phyloP scores from a whole-genome alignment of 2,113 vertebrate species.

The Verasper variegatus region DNA sequence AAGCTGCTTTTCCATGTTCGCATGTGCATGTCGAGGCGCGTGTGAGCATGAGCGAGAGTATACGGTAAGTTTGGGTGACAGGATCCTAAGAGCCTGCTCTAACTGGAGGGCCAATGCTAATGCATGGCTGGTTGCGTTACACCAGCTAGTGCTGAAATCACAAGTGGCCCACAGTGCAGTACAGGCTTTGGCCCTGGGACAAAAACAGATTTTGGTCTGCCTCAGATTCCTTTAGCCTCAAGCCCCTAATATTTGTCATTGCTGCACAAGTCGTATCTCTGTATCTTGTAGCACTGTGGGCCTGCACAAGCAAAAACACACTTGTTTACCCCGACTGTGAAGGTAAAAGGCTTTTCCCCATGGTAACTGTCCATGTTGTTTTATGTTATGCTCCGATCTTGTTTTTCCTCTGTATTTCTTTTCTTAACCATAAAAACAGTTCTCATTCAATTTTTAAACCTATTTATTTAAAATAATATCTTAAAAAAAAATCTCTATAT shows the following conservation, averaged over 20 bases:
- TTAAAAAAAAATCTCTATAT: neutral
- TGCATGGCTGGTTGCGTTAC: slow-evolving; percentile 84
- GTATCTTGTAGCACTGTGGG: slow-evolving; percentile 62
- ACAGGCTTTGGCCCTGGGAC: slow-evolving; percentile 72
- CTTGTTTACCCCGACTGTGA: slow-evolving; percentile 67
- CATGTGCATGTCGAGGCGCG: slow-evolving; percentile 16
- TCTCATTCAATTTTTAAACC: neutral
- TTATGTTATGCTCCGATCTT: slow-evolving; percentile 49
- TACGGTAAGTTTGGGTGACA: slow-evolving; percentile 81
- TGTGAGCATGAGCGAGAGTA: slow-evolving; percentile 47
- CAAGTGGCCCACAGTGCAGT: slow-evolving; percentile 76
- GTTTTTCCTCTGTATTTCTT: slow-evolving; percentile 30
- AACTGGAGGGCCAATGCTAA: slow-evolving; percentile 84
- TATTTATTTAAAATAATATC: neutral
- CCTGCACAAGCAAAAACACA: slow-evolving; percentile 38
- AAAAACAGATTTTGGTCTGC: slow-evolving; percentile 74
- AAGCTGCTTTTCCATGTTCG: slow-evolving; percentile 34
- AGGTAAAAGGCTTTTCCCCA: slow-evolving; percentile 72
- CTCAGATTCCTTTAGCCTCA: slow-evolving; percentile 70
- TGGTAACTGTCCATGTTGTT: slow-evolving; percentile 72
- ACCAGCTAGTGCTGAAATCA: slow-evolving; percentile 81
- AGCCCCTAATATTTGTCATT: slow-evolving; percentile 74
- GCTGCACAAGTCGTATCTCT: slow-evolving; percentile 57
- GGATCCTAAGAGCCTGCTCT: slow-evolving; percentile 79
- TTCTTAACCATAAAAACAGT: slow-evolving; percentile 16